These are phyloP conservation scores for Hydrotaea diabolus DNA, from an alignment of 2,888 invertebrate genomes.

Conservation along the genomic window DNA sequence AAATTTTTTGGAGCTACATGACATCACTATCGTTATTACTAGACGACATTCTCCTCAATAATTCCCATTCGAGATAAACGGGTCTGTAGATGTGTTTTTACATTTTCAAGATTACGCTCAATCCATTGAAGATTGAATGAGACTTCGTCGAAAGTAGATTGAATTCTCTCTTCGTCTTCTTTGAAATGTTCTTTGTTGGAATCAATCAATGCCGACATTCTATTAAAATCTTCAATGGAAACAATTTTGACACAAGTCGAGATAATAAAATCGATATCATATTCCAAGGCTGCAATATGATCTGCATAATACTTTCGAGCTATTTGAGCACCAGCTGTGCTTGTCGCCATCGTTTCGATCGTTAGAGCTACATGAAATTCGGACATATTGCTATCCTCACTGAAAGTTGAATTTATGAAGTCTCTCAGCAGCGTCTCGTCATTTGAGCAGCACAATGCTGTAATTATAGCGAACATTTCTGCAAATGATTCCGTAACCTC, in stretches of 20 bases:
- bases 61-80: conserved; percentile 50
- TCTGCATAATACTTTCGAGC: conserved; percentile 87
- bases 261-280: background rate
- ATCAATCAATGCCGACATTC: conserved; percentile 82
- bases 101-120: conserved; percentile 81
- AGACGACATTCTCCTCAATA: background rate
- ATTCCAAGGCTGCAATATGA: conserved; percentile 84
- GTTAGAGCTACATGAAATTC: conserved; percentile 87
- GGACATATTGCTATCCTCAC: conserved; percentile 83
- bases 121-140: conserved; percentile 89
- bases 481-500: conserved; percentile 83
- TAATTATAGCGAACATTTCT: conserved; percentile 85
- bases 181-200: conserved; percentile 83
- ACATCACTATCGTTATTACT: too few relatives aligned
- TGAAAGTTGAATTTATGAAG: conserved; percentile 85
- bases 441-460: conserved; percentile 85
- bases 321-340: conserved; percentile 86
- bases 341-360: too few relatives aligned
- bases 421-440: conserved; percentile 80
- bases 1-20: too few relatives aligned
- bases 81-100: conserved; percentile 56
- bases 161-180: conserved; percentile 85
- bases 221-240: conserved; percentile 79
- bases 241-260: too few relatives aligned
- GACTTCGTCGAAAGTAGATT: conserved; percentile 88